Evolutionary conservation across 2,113 vertebrate genomes (phyloP), one percentile per base, ranked within the genome.

Genomic region (Xenus cinereus): DNA sequence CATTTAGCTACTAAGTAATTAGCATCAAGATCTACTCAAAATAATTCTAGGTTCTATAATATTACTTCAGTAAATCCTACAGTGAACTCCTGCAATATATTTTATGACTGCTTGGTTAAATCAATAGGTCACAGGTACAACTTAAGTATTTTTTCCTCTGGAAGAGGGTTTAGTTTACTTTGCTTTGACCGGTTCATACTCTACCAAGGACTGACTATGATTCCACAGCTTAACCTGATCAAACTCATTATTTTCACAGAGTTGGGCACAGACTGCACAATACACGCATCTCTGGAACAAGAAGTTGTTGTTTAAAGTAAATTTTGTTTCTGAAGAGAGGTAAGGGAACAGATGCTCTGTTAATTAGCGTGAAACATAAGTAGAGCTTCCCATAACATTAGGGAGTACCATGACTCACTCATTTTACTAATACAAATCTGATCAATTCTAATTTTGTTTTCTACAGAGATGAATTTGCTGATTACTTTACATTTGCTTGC

Each of bases 391-490:
- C 50, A 32, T 82, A 80, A 89, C 5, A 85, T 87, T 32, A 69
- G 45, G 45, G 37, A 83, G 14, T 33, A 68, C 46, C 35, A 72
- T 23, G n/a, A 78, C 45, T 93, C 78, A 75, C 41, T 91, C 26
- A 27, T 90, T 71, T 90, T 62, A 51, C 54, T 77, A 75, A 76
- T 59, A 91, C 22, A 84, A 91, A 57, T 22, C 11, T 54, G 41
- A 87, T 81, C n/a, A 73, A 75, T 92, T 95, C 73, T 83, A 93
- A 91, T 89, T 83, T 21, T 80, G 10, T 92, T 74, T 92, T 68
- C 75, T 88, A 24, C 41, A 71, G 68, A 90, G 59, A 84, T 35
- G 1, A 87, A 88, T 62, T 64, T 85, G 20, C 67, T 87, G 41
- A 62, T 91, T 87, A 45, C 1, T 2, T 89, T 82, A 37, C 14